Conservation (phyloP, 2,113 vertebrate genomes). For the Malurus cyaneus region DNA sequence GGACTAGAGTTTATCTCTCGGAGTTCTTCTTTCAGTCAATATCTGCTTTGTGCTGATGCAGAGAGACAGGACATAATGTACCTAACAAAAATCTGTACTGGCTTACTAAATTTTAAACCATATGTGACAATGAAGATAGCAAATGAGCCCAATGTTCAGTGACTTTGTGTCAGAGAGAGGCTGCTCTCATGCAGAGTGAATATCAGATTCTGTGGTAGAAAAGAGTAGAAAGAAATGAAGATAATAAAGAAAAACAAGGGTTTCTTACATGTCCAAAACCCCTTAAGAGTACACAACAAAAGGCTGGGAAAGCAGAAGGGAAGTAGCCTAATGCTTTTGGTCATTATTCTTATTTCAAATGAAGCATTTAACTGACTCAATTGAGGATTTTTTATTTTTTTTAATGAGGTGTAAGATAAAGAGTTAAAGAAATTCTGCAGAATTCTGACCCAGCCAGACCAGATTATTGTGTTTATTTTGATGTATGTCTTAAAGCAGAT, state of each 20-base stretch:
- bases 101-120: neutral
- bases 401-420: neutral
- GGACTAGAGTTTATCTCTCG: neutral
- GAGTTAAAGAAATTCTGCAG: neutral
- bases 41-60: neutral
- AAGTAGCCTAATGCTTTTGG: neutral
- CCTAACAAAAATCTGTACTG: neutral
- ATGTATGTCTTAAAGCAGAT: neutral
- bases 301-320: neutral
- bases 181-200: neutral
- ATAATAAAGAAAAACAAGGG: neutral
- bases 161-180: neutral
- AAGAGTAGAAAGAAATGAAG: neutral
- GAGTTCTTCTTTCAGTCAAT: neutral
- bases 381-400: neutral
- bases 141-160: neutral
- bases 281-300: neutral
- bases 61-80: neutral
- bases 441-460: neutral
- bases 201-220: neutral
- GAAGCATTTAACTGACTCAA: neutral
- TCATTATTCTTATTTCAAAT: neutral
- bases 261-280: neutral
- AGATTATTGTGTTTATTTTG: neutral
- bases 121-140: neutral